Conservation (phyloP, 2,113 vertebrate genomes). For the Plecturocebus donacophilus region DNA sequence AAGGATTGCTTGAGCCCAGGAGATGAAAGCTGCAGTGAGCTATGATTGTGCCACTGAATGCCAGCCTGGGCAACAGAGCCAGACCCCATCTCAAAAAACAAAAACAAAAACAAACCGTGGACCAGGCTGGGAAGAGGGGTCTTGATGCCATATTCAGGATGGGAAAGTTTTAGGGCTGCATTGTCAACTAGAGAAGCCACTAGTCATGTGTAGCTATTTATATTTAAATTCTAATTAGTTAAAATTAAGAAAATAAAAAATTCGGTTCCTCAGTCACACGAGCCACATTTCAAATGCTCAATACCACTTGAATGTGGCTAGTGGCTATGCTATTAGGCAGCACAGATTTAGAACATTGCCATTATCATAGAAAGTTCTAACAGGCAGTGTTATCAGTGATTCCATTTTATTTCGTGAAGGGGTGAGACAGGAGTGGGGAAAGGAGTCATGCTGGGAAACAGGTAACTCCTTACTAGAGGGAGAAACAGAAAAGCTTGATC, state of each 20-base stretch:
- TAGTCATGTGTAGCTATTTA: not conserved
- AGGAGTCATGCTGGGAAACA: not conserved
- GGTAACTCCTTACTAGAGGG: not conserved
- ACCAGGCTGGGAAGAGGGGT: not conserved
- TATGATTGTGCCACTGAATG: too few species aligned
- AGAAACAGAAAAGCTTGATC: not conserved
- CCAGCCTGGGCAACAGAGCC: too few species aligned
- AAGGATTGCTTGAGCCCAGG: too few species aligned
- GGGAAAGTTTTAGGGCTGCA: not conserved
- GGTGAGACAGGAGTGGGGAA: too few species aligned
- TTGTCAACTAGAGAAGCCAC: not conserved
- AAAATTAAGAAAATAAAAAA: conserved; percentile 15
- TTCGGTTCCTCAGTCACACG: not conserved
- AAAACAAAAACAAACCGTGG: not conserved
- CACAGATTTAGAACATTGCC: not conserved
- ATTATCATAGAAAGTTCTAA: not conserved
- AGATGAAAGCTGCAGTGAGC: too few species aligned
- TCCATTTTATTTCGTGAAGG: not conserved
- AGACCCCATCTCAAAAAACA: too few species aligned
- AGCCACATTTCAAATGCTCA: not conserved
- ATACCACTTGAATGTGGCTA: not conserved
- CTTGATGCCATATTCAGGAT: not conserved
- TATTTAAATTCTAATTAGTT: conserved; percentile 20
- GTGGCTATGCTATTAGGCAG: not conserved
- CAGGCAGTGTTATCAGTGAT: not conserved